Base-by-base conservation (phyloP, 2,888 invertebrate genomes). In the Gortyna flavago region DNA sequence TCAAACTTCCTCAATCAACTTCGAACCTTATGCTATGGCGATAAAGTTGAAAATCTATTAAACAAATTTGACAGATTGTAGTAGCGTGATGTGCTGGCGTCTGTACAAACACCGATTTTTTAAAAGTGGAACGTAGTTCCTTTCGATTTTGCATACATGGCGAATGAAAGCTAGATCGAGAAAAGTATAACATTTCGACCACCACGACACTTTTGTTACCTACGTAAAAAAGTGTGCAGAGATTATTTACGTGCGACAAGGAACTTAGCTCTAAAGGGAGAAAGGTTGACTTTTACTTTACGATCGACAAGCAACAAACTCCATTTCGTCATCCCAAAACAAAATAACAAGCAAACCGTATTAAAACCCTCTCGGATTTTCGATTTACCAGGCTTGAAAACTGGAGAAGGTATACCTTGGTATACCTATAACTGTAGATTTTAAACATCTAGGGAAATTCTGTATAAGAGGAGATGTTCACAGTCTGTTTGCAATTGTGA, bases 401-500 rank as follows among this genome's bases (percentile, higher is more conserved):
- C 4, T 54, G 11, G 6, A 25, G 35, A 67, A 32, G 21, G 18
- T 48, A 79, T 8, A n/a, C n/a, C n/a, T n/a, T n/a, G n/a, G n/a
- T n/a, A n/a, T n/a, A n/a, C n/a, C n/a, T n/a, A 21, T 80, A 64
- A 13, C 62, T 51, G 61, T 54, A 64, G 69, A 75, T 72, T 83
- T 76, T 75, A 85, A 87, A 70, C 69, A 85, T 77, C 83, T 64
- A 64, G 83, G 79, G 75, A 83, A 80, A 80, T 83, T 62, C 51
- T 65, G 51, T 75, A 64, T 70, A 77, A 78, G 83, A 75, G 48
- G 59, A 74, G 57, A 35, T 72, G 61, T 75, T 72, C 61, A 51
- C 67, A 79, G 66, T 72, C 76, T 67, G 64, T 86, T 77, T 79
- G 59, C 69, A 78, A 16, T 48, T 66, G 44, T 51, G 41, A 83